A percentile compares a stretch with the other conserved stretches of the same genome.
These are phyloP conservation scores for Trochalopteron elliotii DNA, from an alignment of 2,113 vertebrate genomes.

Conservation along the genomic window DNA sequence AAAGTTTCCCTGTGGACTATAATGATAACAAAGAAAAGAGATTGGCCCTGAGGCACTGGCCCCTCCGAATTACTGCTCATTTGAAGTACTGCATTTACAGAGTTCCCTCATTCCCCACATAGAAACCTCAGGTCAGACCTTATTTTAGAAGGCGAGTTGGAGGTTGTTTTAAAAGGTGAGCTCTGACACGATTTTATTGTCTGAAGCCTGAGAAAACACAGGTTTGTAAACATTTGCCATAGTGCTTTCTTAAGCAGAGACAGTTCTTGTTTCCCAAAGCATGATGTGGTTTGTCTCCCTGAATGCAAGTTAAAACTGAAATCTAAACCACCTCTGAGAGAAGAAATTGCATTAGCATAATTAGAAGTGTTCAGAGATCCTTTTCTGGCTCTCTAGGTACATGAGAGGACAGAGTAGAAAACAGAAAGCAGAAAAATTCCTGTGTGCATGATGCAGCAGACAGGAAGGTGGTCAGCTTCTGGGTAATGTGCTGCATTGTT, in stretches of 20 bases:
- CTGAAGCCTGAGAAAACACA: background rate
- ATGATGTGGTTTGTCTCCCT: background rate
- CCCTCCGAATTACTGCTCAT: background rate
- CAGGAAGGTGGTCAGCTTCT: background rate
- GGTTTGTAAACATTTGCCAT: background rate
- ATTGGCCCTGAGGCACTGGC: background rate
- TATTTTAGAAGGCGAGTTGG: background rate
- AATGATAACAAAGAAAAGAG: background rate
- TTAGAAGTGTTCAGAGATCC: background rate
- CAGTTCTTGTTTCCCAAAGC: background rate
- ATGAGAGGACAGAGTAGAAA: background rate
- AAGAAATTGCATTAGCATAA: background rate
- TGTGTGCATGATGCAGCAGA: rapidly evolving
- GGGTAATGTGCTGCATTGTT: background rate
- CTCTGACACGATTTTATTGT: background rate
- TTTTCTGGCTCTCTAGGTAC: background rate
- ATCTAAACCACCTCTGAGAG: background rate
- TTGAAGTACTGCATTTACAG: background rate
- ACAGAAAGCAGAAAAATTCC: background rate
- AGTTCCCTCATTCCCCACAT: rapidly evolving
- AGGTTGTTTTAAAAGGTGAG: background rate
- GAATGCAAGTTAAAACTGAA: background rate
- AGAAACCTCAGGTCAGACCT: background rate
- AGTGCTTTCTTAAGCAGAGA: background rate
- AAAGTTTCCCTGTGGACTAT: background rate